Percentiles rank a stretch among this genome's conserved stretches.
Conservation (phyloP, 2,888 invertebrate genomes). For the Charanyca ferruginea region DNA sequence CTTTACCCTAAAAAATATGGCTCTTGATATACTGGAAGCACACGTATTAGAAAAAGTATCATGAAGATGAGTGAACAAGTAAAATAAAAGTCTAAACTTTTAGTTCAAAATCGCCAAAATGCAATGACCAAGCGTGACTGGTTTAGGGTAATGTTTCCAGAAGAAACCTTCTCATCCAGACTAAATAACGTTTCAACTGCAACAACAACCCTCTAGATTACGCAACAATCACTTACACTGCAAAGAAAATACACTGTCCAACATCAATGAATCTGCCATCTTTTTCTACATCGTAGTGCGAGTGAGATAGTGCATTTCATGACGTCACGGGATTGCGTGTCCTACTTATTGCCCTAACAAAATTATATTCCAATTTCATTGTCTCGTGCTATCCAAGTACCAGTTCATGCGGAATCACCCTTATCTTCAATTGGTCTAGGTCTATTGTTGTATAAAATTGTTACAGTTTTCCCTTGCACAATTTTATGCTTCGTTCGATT, state of each 20-base stretch:
- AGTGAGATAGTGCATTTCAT: conserved; percentile 70
- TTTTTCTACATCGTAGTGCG: conserved; percentile 61
- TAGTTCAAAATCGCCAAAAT: too few relatives aligned
- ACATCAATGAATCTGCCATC: conserved; percentile 76
- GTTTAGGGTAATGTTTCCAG: too few relatives aligned
- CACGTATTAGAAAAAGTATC: too few relatives aligned
- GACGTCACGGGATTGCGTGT: conserved; percentile 76
- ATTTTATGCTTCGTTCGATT: conserved; percentile 51
- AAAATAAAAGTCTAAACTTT: too few relatives aligned
- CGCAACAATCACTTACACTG: conserved; percentile 10
- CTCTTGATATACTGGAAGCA: too few relatives aligned
- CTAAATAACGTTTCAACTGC: conserved; percentile 1
- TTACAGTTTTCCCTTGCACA: conserved; percentile 38
- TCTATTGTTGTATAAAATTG: conserved; percentile 38
- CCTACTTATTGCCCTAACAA: conserved; percentile 66
- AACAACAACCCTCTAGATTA: conserved; percentile 8
- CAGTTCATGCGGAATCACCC: conserved; percentile 18
- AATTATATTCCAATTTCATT: conserved; percentile 65
- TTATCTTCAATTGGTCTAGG: conserved; percentile 25
- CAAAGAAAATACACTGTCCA: conserved; percentile 37
- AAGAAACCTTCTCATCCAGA: background rate
- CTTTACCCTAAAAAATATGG: too few relatives aligned
- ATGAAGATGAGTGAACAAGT: too few relatives aligned
- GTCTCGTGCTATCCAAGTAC: conserved; percentile 30
- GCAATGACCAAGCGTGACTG: too few relatives aligned